Evolutionary conservation across 1,140 invertebrate species (phyloP).

Genomic region (Drepana arcuata): DNA sequence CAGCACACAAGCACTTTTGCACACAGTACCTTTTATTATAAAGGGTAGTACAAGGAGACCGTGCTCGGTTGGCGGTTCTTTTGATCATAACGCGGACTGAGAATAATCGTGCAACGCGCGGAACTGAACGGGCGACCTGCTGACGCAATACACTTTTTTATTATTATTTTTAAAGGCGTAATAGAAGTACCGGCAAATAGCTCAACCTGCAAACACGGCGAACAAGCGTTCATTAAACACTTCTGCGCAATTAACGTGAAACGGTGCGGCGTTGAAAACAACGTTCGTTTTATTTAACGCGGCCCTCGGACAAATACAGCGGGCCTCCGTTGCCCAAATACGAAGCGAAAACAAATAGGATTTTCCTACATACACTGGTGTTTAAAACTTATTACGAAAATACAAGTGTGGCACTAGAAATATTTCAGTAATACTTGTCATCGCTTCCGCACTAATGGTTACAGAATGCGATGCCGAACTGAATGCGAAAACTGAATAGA

Average conservation of each 20-base stretch:
- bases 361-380: constrained; percentile 1
- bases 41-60: too few species aligned
- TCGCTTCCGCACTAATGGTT: too few species aligned
- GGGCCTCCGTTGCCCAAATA: constrained; percentile 16
- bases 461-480: background rate
- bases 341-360: constrained; percentile 9
- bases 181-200: constrained; percentile 25
- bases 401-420: too few species aligned
- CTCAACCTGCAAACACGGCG: constrained; percentile 26
- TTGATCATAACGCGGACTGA: constrained; percentile 7
- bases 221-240: constrained; percentile 44
- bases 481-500: background rate
- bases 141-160: constrained; percentile 5
- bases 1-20: too few species aligned
- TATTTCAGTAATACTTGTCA: too few species aligned
- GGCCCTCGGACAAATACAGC: constrained; percentile 13
- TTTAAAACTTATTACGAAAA: too few species aligned
- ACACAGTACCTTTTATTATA: too few species aligned
- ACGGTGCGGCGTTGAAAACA: constrained; percentile 24
- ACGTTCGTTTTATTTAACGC: constrained; percentile 31
- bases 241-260: constrained; percentile 40
- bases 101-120: constrained; percentile 7
- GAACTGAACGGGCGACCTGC: background rate
- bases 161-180: constrained; percentile 16
- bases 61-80: too few species aligned